Evolutionary conservation across 2,113 vertebrate species (phyloP).

Genomic region (Okapia johnstoni): DNA sequence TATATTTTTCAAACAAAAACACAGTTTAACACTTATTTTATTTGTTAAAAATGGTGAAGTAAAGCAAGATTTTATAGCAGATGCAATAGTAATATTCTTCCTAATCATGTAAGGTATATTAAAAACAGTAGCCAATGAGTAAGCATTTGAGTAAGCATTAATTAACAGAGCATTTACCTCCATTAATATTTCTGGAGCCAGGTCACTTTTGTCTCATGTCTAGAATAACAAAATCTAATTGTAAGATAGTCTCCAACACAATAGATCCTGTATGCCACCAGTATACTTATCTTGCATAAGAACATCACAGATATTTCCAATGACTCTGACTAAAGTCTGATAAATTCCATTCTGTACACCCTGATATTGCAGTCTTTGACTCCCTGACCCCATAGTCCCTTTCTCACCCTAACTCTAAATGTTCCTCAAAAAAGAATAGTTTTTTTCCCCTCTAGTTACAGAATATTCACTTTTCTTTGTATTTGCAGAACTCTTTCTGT

Average conservation of each 20-base stretch:
- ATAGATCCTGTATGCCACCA: not conserved
- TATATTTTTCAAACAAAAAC: not conserved
- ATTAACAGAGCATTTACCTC: not conserved
- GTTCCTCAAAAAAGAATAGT: not conserved
- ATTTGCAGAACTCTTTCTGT: not conserved
- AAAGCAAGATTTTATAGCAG: not conserved
- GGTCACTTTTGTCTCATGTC: not conserved
- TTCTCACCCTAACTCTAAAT: not conserved
- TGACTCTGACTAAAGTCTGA: not conserved
- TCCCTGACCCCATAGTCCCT: no score
- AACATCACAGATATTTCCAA: not conserved
- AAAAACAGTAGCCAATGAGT: not conserved
- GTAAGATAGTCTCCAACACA: not conserved
- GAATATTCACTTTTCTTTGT: not conserved
- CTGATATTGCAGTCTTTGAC: rapidly evolving
- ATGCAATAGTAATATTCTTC: not conserved
- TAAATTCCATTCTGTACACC: rapidly evolving
- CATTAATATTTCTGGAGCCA: not conserved
- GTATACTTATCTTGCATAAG: not conserved
- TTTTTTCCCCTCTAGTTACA: not conserved
- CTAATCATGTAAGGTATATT: not conserved
- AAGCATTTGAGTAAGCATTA: not conserved
- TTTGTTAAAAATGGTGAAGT: not conserved
- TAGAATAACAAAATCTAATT: not conserved
- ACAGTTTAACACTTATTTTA: not conserved